Evolutionary conservation across 2,113 vertebrate species (phyloP), one percentile per base, ranked within the genome.

Genomic region (Stigmatopora nigra): DNA sequence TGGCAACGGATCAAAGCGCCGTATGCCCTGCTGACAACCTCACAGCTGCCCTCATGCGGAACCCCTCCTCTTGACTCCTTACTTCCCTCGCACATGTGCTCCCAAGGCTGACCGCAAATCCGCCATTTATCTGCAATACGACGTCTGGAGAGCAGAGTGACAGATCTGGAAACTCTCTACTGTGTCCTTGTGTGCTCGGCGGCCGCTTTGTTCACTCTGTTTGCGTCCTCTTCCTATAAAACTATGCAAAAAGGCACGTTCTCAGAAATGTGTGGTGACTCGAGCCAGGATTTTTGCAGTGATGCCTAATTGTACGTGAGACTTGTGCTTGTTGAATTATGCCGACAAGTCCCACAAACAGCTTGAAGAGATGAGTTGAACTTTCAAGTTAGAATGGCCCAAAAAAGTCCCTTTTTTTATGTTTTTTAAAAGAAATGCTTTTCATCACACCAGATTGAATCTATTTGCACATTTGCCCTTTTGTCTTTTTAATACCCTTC

Each of bases 321-420:
- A 78, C 88, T 88, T 87, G 79, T 75, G 87, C 82, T 90, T 88
- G 86, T 90, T 89, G 89, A 90, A 88, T 83, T 83, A 87, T 83
- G 80, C 79, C 78, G 83, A 86, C 85, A 56, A 16, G 86, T 81
- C 83, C 82, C 64, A 79, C 48, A 68, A 71, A 62, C 67, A 76
- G 82, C 67, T 81, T 56, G 71, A 77, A 68, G 60, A 76, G 69
- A 70, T 61, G 64, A 77, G 76, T 86, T 82, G 73, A 78, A 68
- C 71, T 67, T 81, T 66, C 59, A 82, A 73, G 77, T 78, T 80
- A 74, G 69, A 79, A 75, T 72, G 65, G 75, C 78, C 78, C 81
- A 31, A 31, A 31, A 31, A 31, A 31, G 25, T 31, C 25, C 25
- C 25, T 31, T 3, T 41, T 41, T 41, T 41, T n/a, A n/a, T n/a